A percentile compares a stretch with the other conserved stretches of the same genome.
Conservation (phyloP, 1,140 invertebrate genomes). For the Conus betulinus region DNA sequence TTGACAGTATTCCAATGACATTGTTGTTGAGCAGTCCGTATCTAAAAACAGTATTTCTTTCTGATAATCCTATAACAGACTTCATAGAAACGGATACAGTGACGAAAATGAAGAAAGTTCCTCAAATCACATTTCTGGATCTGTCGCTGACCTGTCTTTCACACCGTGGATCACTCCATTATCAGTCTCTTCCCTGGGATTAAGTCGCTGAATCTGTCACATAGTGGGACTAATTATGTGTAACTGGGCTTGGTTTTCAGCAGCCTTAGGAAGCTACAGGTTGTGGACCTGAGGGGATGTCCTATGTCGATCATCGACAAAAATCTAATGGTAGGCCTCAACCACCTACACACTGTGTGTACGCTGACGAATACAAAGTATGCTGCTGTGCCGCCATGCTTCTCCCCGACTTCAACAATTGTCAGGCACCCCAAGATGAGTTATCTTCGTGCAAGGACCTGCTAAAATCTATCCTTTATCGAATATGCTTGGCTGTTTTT, state of each 20-base stretch:
- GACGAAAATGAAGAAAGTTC: neutral
- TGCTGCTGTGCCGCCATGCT: neutral
- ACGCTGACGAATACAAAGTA: neutral
- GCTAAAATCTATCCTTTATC: neutral
- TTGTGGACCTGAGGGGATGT: slow-evolving; percentile 3
- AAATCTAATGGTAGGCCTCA: neutral
- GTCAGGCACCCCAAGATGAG: neutral
- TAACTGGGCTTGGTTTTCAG: neutral
- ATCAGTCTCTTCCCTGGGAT: neutral
- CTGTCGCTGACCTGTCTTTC: neutral
- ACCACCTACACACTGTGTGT: neutral
- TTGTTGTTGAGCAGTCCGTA: neutral
- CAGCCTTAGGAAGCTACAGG: neutral
- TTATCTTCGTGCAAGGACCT: neutral
- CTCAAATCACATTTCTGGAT: neutral
- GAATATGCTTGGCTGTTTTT: neutral
- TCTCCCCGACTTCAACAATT: neutral
- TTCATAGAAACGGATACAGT: slow-evolving; percentile 6
- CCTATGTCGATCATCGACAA: neutral
- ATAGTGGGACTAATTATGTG: too few relatives aligned
- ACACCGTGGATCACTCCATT: neutral
- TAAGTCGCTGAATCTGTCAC: neutral
- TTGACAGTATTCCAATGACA: neutral
- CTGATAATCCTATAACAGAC: slow-evolving; percentile 39
- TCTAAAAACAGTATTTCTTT: slow-evolving; percentile 29